Conservation (phyloP, 2,888 invertebrate genomes). For the Chydorus sphaericus region DNA sequence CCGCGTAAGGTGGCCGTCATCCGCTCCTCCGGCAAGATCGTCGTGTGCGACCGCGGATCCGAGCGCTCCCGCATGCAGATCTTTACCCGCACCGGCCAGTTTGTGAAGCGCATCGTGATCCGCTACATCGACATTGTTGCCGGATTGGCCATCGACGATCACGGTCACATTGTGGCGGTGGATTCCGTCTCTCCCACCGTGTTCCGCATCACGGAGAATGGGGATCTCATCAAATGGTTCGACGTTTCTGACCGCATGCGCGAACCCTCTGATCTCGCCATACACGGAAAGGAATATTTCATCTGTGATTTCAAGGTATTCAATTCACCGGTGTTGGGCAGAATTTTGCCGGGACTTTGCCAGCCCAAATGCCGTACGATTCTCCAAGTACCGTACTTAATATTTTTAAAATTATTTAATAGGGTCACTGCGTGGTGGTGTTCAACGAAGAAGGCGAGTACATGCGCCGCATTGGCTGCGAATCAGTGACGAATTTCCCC, state of each 20-base stretch:
- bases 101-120: conserved; percentile 84
- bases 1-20: conserved; percentile 90
- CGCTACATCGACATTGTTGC: conserved; percentile 53
- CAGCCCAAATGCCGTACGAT: too few relatives aligned
- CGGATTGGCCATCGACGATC: conserved; percentile 79
- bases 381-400: too few relatives aligned
- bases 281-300: conserved; percentile 83
- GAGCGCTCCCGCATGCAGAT: conserved; percentile 95
- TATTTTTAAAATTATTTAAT: too few relatives aligned
- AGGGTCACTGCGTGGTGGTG: conserved; percentile 87
- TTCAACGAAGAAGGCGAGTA: conserved; percentile 86
- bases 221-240: conserved; percentile 88
- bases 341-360: too few relatives aligned
- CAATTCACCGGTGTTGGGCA: too few relatives aligned
- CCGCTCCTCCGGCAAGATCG: conserved; percentile 71
- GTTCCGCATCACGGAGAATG: conserved; percentile 74
- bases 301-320: conserved; percentile 81
- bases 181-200: conserved; percentile 95
- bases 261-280: conserved; percentile 93
- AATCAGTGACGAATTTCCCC: conserved; percentile 90
- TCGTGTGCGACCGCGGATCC: conserved; percentile 94
- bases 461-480: conserved; percentile 83
- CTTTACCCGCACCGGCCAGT: conserved; percentile 88
- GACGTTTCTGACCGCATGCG: conserved; percentile 96
- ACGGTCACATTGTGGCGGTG: conserved; percentile 88